Evolutionary conservation across 2,797 vertebrate species (phyloP).

Genomic region (Manis crassicaudata): DNA sequence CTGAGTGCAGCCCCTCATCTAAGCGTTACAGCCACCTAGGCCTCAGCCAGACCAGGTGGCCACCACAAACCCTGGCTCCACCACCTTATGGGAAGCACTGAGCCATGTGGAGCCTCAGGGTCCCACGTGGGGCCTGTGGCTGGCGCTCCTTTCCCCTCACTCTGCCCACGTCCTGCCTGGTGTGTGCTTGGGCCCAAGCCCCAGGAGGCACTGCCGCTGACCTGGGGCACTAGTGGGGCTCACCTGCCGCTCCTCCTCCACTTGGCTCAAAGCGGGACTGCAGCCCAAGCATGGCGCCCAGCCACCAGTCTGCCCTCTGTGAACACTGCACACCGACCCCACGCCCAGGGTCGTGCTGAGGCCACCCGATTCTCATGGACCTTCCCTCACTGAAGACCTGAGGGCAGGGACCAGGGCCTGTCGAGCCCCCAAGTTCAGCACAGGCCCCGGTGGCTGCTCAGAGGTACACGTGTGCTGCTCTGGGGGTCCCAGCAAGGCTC

Average conservation of each 20-base stretch:
- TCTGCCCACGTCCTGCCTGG: too few species aligned
- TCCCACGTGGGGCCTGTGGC: rapidly evolving
- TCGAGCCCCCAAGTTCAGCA: too few species aligned
- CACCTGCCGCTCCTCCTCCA: neutral
- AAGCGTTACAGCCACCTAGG: too few species aligned
- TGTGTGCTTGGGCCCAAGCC: too few species aligned
- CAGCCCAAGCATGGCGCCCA: too few species aligned
- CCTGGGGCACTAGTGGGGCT: neutral
- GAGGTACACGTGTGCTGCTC: neutral
- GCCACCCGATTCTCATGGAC: neutral
- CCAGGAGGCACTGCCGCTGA: too few species aligned
- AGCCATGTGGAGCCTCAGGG: rapidly evolving
- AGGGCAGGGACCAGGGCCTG: neutral
- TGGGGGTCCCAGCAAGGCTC: rapidly evolving
- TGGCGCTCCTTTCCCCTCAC: too few species aligned
- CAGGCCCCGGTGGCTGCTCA: neutral
- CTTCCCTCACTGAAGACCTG: neutral
- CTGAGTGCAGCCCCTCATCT: too few species aligned
- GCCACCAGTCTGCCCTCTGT: neutral
- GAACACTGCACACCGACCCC: neutral
- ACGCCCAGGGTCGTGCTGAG: neutral
- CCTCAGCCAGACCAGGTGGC: neutral
- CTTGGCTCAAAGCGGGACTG: too few species aligned
- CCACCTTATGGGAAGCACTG: rapidly evolving
- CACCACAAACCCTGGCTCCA: neutral